Evolutionary conservation across 2,797 vertebrate genomes (phyloP).

Genomic region (Serranus cabrilla): DNA sequence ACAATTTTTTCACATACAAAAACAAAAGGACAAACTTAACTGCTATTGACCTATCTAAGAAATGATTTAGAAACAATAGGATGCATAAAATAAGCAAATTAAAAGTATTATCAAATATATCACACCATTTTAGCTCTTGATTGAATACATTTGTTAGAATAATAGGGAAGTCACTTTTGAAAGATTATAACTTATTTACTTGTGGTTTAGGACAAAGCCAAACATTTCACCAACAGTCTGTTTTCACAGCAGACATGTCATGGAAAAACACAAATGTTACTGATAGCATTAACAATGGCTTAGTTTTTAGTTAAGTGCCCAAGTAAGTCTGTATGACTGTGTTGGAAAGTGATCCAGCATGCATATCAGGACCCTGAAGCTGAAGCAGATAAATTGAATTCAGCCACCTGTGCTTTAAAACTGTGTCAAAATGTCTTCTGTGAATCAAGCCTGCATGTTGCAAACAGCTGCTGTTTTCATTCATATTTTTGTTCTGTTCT

Average conservation of each 20-base stretch:
- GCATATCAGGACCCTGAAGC: not conserved
- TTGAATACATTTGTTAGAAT: not conserved
- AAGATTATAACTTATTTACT: not conserved
- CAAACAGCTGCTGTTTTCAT: not conserved
- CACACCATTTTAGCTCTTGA: not conserved
- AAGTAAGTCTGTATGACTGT: not conserved
- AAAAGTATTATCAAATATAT: not conserved
- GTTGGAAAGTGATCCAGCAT: not conserved
- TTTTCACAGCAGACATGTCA: not conserved
- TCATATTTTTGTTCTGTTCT: not conserved
- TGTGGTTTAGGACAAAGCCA: slow-evolving; percentile 3
- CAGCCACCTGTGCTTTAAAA: not conserved
- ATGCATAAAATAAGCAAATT: too few relatives aligned
- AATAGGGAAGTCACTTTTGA: not conserved
- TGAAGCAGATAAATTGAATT: not conserved
- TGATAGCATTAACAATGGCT: not conserved
- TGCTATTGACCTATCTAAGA: too few relatives aligned
- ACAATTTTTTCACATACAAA: too few relatives aligned
- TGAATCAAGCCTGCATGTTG: not conserved
- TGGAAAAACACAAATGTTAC: not conserved
- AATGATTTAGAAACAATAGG: too few relatives aligned
- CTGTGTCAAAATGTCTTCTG: not conserved
- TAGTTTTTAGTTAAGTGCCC: not conserved
- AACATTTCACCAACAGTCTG: not conserved
- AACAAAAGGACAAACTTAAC: too few relatives aligned